Evolutionary conservation across 2,113 vertebrate genomes (phyloP), one percentile per base, ranked within the genome.

Genomic region (Microcebus lehilahytsara): DNA sequence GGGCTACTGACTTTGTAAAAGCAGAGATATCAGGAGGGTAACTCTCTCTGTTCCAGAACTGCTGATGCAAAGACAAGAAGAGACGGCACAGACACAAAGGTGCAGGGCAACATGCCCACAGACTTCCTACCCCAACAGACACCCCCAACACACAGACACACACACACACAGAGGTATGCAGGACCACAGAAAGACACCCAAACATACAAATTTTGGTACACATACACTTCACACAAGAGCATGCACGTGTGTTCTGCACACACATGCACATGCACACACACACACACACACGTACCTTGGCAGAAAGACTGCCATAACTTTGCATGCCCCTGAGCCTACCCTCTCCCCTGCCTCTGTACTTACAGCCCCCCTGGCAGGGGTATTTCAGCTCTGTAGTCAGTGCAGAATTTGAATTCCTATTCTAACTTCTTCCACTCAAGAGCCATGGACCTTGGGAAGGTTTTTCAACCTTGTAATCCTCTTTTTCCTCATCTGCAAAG

Each of bases 11-110:
- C 66, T n/a, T 23, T 92, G 96, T 97, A 90, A 98, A 95, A 98
- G 93, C 89, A 95, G 97, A 96, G 93, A 97, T 98, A 97, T 98
- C 98, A 95, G 92, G 96, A 96, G 79, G 93, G 95, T 98, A 98
- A 98, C 92, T 97, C 96, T 97, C 84, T 77, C 84, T 89, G 93
- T 96, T 98, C 86, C 22, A 53, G 97, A 97, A 62, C 81, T 85
- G 13, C 95, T 91, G 40, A 3, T 9, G 37, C 85, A 96, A 91
- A 97, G 91, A 96, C 5, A 84, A 91, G 80, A 96, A 79, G 22
- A 53, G 93, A 85, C 58, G 42, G 46, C 25, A 84, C 84, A 96
- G 69, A 91, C 97, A 96, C 93, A 97, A 88, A 92, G 30, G 8
- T 51, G 69, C 12, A 30, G 0, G 0, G 66, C 3, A 1, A 46